Conservation (phyloP, 2,888 invertebrate genomes). For the Pinctada fucata region DNA sequence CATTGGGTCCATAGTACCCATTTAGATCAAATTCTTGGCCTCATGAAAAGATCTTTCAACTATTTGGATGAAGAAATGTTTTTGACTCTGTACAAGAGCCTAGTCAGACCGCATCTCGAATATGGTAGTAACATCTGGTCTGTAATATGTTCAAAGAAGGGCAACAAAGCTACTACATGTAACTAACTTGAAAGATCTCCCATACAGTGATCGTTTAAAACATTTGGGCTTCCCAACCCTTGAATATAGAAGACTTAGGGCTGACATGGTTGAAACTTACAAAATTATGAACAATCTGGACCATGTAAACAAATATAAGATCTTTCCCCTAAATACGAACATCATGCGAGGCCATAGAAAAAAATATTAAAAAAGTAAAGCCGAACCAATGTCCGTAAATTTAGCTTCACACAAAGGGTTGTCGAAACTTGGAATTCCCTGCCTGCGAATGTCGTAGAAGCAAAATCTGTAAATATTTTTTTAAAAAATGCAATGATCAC, state of each 20-base stretch:
- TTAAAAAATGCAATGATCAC: too few species aligned
- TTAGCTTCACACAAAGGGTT: slow-evolving; percentile 8
- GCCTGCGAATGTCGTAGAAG: not conserved
- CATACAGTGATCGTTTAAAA: slow-evolving; percentile 12
- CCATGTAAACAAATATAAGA: not conserved
- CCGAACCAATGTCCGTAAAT: slow-evolving; percentile 2
- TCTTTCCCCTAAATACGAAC: too few species aligned
- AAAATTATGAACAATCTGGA: slow-evolving; percentile 19
- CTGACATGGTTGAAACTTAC: slow-evolving; percentile 21
- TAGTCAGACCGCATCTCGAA: not conserved
- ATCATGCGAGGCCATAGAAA: not conserved
- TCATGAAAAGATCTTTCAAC: too few species aligned
- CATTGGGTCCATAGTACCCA: too few species aligned
- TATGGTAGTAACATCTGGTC: slow-evolving; percentile 17
- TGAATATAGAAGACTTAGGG: slow-evolving; percentile 20
- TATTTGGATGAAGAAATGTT: too few species aligned
- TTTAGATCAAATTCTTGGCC: too few species aligned
- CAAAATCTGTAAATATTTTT: slow-evolving; percentile 4
- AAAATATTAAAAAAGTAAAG: slow-evolving; percentile 7
- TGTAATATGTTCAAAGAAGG: slow-evolving; percentile 14
- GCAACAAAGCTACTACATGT: slow-evolving; percentile 13
- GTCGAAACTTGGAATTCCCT: slow-evolving; percentile 9
- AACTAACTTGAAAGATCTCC: not conserved
- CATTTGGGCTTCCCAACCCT: slow-evolving; percentile 6
- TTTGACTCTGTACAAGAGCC: too few species aligned